Evolutionary conservation across 1,140 invertebrate genomes (phyloP), one percentile per base, ranked within the genome.

Genomic region (Bombyx mori): DNA sequence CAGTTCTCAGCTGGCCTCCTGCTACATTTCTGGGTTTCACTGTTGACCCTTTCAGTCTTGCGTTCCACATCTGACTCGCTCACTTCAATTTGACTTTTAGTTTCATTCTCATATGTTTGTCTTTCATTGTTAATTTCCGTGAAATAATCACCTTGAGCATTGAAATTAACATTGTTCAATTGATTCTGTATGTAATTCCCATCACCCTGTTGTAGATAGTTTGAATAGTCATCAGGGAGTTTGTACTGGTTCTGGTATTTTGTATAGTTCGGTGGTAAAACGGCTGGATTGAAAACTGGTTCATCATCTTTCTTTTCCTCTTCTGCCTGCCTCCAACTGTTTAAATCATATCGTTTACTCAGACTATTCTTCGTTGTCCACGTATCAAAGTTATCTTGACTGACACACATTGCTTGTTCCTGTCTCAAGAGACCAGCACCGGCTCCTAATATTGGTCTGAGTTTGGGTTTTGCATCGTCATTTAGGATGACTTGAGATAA

Each of bases 171-270:
- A 18, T 71, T 74, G 5, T 52, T 57, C 18, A 65, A 72, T 7
- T 75, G 69, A 52, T 71, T 82, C 48, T 86, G 83, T 58, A 86
- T 84, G 48, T 86, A 85, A 0, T 75, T 42, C 0, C 83, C 83
- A 18, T 86, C 83, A 0, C 81, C 83, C 69, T 86, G 83, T 47
- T 86, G 83, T 1, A 84, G 60, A 51, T 83, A 86, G 52, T 80
- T 83, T 0, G 65, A 58, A n/a, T 67, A 75, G 7, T 77, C 77
- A 1, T 86, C 79, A 47, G 69, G 74, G 26, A 74, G 77, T 48
- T 74, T 77, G 35, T 62, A 75, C 44, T 58, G 50, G 44, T 69
- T 73, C 0, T 75, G 77, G 1, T 75, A 73, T 1, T 79, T 18
- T 7, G 68, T 67, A 0, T 73, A 60, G 12, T 44, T 76, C 0